Evolutionary conservation across 2,797 vertebrate species (phyloP).

Genomic region (Serranus cabrilla): DNA sequence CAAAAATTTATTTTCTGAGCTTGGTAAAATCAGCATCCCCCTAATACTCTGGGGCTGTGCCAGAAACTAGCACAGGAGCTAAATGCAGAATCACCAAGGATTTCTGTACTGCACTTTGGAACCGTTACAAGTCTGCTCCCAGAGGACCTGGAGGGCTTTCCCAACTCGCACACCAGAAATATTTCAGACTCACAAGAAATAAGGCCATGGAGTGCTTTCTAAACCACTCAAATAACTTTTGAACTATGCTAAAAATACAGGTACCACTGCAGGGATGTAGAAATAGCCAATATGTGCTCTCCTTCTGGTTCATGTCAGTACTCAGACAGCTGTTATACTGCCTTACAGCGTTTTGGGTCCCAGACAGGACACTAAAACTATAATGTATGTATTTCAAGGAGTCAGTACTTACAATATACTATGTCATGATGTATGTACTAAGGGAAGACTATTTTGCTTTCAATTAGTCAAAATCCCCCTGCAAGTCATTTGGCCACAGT

Average conservation of each 20-base stretch:
- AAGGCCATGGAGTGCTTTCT: constrained; percentile 3
- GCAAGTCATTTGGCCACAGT: constrained; percentile 6
- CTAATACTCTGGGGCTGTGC: not conserved
- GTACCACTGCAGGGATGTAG: constrained; percentile 1
- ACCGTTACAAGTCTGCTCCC: constrained; percentile 22
- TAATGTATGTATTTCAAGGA: not conserved
- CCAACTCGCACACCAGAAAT: not conserved
- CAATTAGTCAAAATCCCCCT: not conserved
- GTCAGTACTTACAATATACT: not conserved
- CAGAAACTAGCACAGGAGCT: constrained; percentile 21
- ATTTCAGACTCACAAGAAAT: constrained; percentile 5
- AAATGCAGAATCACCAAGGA: constrained; percentile 5
- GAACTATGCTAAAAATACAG: not conserved
- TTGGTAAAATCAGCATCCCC: not conserved
- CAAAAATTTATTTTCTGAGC: not conserved
- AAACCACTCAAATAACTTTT: constrained; percentile 6
- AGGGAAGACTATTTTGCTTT: not conserved
- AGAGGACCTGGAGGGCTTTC: constrained; percentile 34
- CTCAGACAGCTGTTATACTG: not conserved
- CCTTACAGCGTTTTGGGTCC: constrained; percentile 7
- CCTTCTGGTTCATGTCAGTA: not conserved
- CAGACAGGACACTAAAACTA: not conserved
- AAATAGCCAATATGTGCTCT: constrained; percentile 8
- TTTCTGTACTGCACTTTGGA: constrained; percentile 30
- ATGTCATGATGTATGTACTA: not conserved